Evolutionary conservation across 2,113 vertebrate genomes (phyloP), one percentile per base, ranked within the genome.

Genomic region (Callaeas wilsoni): DNA sequence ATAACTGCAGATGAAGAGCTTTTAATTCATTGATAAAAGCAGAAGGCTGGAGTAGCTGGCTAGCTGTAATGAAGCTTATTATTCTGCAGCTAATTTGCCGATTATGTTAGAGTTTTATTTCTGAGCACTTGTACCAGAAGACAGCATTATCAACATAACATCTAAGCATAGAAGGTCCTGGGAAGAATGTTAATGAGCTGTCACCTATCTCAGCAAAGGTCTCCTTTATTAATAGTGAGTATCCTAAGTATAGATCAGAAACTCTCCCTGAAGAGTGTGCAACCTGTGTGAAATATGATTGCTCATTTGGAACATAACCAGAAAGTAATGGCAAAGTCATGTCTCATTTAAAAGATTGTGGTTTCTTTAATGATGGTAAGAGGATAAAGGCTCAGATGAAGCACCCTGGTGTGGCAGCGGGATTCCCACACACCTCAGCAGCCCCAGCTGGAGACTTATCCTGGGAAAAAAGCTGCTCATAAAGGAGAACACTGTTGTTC

Each of bases 11-110:
- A 96, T 96, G 94, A 97, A 96, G 96, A 96, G 95, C 95, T 96
- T 96, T 96, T 96, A 97, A 96, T 96, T 96, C 96, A 96, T 96
- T 96, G 94, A 96, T 96, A 96, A 97, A 97, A 97, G 96, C 96
- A 96, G 96, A 96, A 97, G 92, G 93, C 95, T 95, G 86, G 80
- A 93, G 88, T 96, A 88, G 86, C 86, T 97, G 94, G 92, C 92
- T 96, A 96, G 92, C 94, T 94, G 85, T 96, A 96, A 97, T 96
- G 92, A 96, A 96, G 96, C 96, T 96, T 97, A 97, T 96, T 96
- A 97, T 96, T 96, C 94, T 96, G 90, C 73, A 95, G 88, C 95
- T 96, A 97, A 97, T 97, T 95, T 97, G 95, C 76, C 88, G 83
- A 92, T 96, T 94, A 95, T 96, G 87, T 92, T 96, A 76, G 92